Percentiles rank a stretch among this genome's conserved stretches.
These are phyloP conservation scores for Anabacerthia variegaticeps DNA, from an alignment of 2,797 vertebrate genomes.

Conservation along the genomic window DNA sequence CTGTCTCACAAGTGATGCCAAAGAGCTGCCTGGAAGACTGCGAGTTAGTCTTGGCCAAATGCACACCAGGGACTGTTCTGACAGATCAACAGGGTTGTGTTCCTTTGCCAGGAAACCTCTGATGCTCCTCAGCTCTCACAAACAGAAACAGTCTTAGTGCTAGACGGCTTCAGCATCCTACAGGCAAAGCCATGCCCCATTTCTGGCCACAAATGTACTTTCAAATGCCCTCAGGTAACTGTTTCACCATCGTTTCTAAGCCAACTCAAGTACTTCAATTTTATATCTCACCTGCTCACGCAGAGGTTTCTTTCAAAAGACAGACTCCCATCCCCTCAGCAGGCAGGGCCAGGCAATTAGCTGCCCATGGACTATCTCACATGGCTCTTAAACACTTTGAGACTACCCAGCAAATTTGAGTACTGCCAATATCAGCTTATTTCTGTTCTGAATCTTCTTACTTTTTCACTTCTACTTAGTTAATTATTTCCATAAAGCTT, in stretches of 20 bases:
- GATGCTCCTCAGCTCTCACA: fast-evolving
- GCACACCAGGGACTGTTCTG: not conserved
- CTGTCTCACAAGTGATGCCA: not conserved
- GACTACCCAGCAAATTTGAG: not conserved
- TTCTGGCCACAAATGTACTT: not conserved
- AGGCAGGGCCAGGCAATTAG: not conserved
- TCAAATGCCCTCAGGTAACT: not conserved
- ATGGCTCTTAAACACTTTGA: not conserved
- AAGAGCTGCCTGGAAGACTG: not conserved
- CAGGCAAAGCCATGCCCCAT: not conserved
- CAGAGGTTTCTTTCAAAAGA: not conserved
- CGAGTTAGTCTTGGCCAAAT: fast-evolving
- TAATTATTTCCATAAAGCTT: not conserved
- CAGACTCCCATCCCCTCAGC: fast-evolving
- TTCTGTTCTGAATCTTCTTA: not conserved
- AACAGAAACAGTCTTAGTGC: not conserved
- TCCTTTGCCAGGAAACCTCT: not conserved
- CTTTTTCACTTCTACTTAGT: not conserved
- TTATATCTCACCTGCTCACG: not conserved
- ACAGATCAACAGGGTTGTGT: not conserved
- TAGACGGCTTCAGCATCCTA: not conserved
- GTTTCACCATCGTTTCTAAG: not conserved
- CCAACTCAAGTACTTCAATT: not conserved
- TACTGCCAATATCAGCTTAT: not conserved
- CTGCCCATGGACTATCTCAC: not conserved